Conservation (phyloP, 2,797 vertebrate species). For the Paramormyrops hopkinsi region DNA sequence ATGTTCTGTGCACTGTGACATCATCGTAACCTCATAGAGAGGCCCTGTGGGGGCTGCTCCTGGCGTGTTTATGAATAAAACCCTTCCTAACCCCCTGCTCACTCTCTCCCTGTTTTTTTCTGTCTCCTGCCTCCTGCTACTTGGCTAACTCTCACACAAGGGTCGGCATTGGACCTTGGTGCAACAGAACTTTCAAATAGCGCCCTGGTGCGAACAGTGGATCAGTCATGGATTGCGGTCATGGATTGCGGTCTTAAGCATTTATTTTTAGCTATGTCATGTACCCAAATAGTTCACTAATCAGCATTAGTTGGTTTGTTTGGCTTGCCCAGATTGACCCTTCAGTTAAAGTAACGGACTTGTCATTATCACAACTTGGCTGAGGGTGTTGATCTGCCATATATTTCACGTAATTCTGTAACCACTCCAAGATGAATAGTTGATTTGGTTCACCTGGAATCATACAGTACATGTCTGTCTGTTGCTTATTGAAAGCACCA, state of each 20-base stretch:
- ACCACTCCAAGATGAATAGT: background rate
- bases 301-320: background rate
- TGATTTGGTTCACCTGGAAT: background rate
- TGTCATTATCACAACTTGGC: background rate
- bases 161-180: slow-evolving; percentile 3
- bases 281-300: background rate
- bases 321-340: background rate
- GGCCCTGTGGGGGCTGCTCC: background rate
- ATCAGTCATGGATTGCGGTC: background rate
- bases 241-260: background rate
- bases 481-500: background rate
- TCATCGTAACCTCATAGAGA: background rate
- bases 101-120: background rate
- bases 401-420: background rate
- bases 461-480: background rate
- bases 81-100: background rate
- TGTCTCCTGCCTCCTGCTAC: background rate
- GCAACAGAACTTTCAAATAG: background rate
- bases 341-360: background rate
- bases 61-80: background rate
- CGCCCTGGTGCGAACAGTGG: background rate
- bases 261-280: background rate
- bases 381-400: background rate
- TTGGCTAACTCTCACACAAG: background rate
- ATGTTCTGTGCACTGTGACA: background rate